Percentiles rank a stretch among this genome's conserved stretches.
These are phyloP conservation scores for Conops quadrifasciatus DNA, from an alignment of 2,888 invertebrate species.

Conservation along the genomic window DNA sequence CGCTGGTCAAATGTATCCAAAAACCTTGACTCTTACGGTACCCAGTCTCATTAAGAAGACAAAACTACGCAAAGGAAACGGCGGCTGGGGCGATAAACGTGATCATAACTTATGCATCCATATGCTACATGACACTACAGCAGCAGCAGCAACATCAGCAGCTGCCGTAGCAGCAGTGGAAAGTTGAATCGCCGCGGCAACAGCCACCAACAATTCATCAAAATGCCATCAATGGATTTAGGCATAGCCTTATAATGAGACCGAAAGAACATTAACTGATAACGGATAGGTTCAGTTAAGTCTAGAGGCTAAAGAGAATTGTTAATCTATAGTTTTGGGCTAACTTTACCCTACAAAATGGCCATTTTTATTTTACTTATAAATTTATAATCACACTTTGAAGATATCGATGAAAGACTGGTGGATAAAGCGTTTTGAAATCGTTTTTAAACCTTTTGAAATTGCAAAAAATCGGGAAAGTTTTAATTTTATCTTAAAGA, in stretches of 20 bases:
- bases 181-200: constrained; percentile 21
- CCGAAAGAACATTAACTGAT: not conserved
- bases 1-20: constrained; percentile 74
- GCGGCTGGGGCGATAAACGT: constrained; percentile 94
- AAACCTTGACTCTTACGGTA: constrained; percentile 73
- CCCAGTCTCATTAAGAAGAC: constrained; percentile 76
- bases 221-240: not conserved
- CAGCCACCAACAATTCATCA: not conserved
- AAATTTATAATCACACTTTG: no score
- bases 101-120: constrained; percentile 85
- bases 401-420: no score
- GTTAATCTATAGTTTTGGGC: no score
- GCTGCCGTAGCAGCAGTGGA: constrained; percentile 49
- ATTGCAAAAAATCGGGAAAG: no score
- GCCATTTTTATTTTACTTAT: no score
- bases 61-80: constrained; percentile 88
- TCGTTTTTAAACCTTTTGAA: no score
- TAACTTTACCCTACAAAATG: no score
- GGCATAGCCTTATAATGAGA: not conserved
- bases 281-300: not conserved
- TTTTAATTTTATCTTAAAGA: no score
- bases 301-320: constrained; percentile 24
- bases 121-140: constrained; percentile 68
- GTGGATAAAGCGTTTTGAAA: no score
- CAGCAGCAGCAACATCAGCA: constrained; percentile 44